These are phyloP conservation scores for Xenopus borealis DNA, from an alignment of 2,113 vertebrate species.

Conservation along the genomic window DNA sequence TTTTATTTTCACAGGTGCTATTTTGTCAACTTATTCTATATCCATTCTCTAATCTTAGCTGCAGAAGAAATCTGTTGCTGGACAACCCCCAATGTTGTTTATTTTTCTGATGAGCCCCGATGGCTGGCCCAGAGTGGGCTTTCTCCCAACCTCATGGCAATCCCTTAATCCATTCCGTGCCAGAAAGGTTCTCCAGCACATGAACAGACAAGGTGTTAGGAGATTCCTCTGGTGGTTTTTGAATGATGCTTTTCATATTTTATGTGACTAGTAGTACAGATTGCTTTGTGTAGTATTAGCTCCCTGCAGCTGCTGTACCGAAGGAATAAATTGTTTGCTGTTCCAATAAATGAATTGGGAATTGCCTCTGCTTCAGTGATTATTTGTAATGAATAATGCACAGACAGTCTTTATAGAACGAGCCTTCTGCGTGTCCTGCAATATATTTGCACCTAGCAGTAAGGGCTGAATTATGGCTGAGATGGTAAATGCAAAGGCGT, in stretches of 20 bases:
- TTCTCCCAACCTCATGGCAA: constrained; percentile 49
- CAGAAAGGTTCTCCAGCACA: neutral
- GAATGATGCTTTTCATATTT: constrained; percentile 62
- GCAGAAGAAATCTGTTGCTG: constrained; percentile 62
- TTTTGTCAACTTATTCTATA: constrained; percentile 49
- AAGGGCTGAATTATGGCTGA: too few relatives aligned
- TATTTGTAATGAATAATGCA: too few relatives aligned
- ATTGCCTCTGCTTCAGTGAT: constrained; percentile 37
- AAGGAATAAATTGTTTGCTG: constrained; percentile 66
- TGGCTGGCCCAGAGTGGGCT: constrained; percentile 67
- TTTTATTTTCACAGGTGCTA: constrained; percentile 67
- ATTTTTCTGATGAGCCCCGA: constrained; percentile 55
- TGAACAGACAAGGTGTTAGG: constrained; percentile 50
- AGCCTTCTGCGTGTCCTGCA: too few relatives aligned
- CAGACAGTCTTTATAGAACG: too few relatives aligned
- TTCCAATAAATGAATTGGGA: constrained; percentile 77
- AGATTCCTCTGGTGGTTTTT: constrained; percentile 19
- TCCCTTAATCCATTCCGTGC: constrained; percentile 51
- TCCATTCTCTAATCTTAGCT: constrained; percentile 53
- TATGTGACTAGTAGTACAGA: constrained; percentile 65
- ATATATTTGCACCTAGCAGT: too few relatives aligned
- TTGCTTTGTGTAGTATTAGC: constrained; percentile 57
- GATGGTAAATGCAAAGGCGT: too few relatives aligned
- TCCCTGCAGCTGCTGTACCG: constrained; percentile 61
- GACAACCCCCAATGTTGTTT: constrained; percentile 61